phyloP scores from a whole-genome alignment of 2,797 vertebrate genomes.

The Pseudochromis fuscus region DNA sequence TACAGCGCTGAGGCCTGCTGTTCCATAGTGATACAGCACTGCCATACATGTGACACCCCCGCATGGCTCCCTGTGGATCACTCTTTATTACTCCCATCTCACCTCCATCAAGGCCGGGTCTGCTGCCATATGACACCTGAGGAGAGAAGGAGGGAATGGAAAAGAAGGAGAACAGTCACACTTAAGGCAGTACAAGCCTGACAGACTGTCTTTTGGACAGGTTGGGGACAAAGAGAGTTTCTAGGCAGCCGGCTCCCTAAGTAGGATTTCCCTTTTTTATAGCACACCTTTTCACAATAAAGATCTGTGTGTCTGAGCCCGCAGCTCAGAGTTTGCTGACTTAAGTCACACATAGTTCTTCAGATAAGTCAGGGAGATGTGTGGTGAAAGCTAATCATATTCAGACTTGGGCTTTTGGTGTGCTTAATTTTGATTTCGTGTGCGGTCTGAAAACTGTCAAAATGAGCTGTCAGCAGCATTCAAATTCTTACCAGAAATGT shows the following conservation, averaged over 20 bases:
- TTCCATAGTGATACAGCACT: conserved; percentile 69
- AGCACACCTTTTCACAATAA: conserved; percentile 60
- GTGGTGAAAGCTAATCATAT: conserved; percentile 27
- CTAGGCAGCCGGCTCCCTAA: conserved; percentile 61
- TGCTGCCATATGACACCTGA: conserved; percentile 80
- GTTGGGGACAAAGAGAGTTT: conserved; percentile 67
- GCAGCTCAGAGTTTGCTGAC: conserved; percentile 33
- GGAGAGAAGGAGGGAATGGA: conserved; percentile 62
- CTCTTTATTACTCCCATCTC: conserved; percentile 80
- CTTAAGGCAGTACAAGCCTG: conserved; percentile 70
- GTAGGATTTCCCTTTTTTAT: conserved; percentile 67
- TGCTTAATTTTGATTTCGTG: conserved; percentile 54
- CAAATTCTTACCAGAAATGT: conserved; percentile 18
- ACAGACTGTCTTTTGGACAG: conserved; percentile 73
- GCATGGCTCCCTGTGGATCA: conserved; percentile 74
- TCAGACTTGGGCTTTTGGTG: conserved; percentile 25
- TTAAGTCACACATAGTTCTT: conserved; percentile 50
- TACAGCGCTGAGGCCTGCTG: conserved; percentile 73
- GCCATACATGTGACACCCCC: conserved; percentile 75
- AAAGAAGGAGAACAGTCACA: conserved; percentile 82
- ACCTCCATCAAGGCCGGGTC: conserved; percentile 77
- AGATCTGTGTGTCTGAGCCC: conserved; percentile 44
- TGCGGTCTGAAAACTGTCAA: conserved; percentile 22
- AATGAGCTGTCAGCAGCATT: conserved; percentile 41
- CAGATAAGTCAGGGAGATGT: conserved; percentile 43